Percentiles rank a stretch among this genome's conserved stretches.
phyloP scores from a whole-genome alignment of 2,797 vertebrate genomes.

The Arvicola amphibius region DNA sequence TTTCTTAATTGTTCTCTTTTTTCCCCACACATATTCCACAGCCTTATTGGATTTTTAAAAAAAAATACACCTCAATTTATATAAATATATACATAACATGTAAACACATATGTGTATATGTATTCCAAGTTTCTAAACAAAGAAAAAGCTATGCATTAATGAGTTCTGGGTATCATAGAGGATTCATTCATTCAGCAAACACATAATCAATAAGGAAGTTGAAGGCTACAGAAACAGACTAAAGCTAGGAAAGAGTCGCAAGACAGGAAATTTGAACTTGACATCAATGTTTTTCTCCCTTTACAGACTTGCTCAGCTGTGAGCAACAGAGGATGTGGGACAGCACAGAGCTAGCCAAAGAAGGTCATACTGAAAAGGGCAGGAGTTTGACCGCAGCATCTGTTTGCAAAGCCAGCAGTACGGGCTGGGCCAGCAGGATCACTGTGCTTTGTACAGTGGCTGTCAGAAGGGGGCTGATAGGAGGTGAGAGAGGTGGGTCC shows the following conservation, averaged over 20 bases:
- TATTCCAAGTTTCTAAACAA: constrained; percentile 22
- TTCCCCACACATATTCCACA: background rate
- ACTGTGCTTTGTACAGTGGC: background rate
- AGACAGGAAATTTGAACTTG: constrained; percentile 3
- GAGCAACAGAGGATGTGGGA: background rate
- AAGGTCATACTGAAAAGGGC: background rate
- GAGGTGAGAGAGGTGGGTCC: background rate
- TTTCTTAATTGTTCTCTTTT: constrained; percentile 21
- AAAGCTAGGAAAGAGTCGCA: background rate
- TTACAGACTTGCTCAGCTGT: no score
- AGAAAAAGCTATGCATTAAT: background rate
- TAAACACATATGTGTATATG: no score
- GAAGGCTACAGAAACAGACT: background rate
- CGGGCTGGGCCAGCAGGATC: background rate
- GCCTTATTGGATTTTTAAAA: background rate
- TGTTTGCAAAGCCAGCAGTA: background rate
- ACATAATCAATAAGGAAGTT: background rate
- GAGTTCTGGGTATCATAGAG: background rate
- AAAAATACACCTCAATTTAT: background rate
- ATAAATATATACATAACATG: no score
- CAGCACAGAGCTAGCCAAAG: background rate
- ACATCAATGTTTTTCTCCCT: background rate
- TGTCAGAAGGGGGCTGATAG: background rate
- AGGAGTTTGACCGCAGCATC: background rate
- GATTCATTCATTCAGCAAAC: constrained; percentile 28